phyloP scores from a whole-genome alignment of 2,113 vertebrate genomes.

The Chelonoidis abingdonii region DNA sequence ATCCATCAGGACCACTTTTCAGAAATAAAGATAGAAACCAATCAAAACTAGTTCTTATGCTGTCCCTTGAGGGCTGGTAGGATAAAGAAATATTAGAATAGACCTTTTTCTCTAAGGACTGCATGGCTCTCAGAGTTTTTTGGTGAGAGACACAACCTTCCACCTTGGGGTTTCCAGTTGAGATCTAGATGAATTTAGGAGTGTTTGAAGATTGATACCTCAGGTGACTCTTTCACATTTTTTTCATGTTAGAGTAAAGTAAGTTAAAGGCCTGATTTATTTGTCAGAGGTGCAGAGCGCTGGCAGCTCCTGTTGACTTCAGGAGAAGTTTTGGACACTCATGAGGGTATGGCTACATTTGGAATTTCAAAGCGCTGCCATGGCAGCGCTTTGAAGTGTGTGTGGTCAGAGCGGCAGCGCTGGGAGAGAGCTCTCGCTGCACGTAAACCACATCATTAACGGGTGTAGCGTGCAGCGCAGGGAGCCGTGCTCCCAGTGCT shows the following conservation, averaged over 20 bases:
- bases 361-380: no score
- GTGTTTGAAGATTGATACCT: neutral
- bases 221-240: neutral
- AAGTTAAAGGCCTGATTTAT: neutral
- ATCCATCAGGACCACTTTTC: neutral
- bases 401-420: no score
- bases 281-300: neutral
- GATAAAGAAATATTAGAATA: neutral
- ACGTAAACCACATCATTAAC: no score
- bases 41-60: conserved; percentile 22
- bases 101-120: neutral
- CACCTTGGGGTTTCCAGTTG: rapidly evolving
- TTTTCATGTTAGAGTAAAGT: rapidly evolving
- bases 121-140: neutral
- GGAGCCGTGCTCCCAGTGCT: no score
- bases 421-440: no score
- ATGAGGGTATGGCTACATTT: no score
- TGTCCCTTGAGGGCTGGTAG: neutral
- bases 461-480: no score
- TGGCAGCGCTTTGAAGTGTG: no score
- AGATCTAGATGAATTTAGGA: neutral
- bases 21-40: neutral
- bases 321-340: rapidly evolving
- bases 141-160: neutral
- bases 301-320: neutral